These are phyloP conservation scores for Protonemura montana DNA, from an alignment of 2,888 invertebrate species.

Conservation along the genomic window DNA sequence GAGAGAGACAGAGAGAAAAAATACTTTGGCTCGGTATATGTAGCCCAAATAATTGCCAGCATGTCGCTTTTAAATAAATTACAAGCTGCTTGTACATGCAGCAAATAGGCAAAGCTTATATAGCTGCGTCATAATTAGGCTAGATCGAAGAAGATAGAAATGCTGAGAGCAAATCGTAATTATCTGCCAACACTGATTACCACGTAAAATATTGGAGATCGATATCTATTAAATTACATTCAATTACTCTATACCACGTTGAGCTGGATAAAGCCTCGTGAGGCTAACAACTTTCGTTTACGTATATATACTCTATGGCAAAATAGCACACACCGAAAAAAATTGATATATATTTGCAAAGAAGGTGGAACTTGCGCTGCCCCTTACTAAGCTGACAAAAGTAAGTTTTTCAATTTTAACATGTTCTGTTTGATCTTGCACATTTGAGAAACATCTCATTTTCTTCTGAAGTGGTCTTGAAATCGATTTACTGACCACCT, in stretches of 20 bases:
- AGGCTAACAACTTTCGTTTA: neutral
- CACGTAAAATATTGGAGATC: conserved; percentile 7
- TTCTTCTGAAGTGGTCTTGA: no score
- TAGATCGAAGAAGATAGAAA: conserved; percentile 3
- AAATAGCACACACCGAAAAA: no score
- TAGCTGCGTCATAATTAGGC: neutral
- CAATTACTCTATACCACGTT: neutral
- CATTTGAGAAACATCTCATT: no score
- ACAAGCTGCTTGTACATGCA: neutral
- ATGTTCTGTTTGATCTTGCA: no score
- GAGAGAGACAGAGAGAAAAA: neutral
- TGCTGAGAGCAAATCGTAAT: neutral
- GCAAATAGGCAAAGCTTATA: neutral
- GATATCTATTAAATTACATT: neutral
- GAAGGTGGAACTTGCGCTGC: no score
- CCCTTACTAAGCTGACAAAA: no score
- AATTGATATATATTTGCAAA: no score
- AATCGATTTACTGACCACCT: no score
- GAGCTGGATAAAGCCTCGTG: neutral
- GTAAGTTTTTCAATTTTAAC: no score
- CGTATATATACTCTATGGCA: no score
- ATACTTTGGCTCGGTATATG: neutral
- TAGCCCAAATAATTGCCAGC: neutral
- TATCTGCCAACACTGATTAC: neutral
- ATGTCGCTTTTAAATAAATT: neutral